These are phyloP conservation scores for Deroptyus accipitrinus DNA, from an alignment of 2,113 vertebrate species.

Conservation along the genomic window DNA sequence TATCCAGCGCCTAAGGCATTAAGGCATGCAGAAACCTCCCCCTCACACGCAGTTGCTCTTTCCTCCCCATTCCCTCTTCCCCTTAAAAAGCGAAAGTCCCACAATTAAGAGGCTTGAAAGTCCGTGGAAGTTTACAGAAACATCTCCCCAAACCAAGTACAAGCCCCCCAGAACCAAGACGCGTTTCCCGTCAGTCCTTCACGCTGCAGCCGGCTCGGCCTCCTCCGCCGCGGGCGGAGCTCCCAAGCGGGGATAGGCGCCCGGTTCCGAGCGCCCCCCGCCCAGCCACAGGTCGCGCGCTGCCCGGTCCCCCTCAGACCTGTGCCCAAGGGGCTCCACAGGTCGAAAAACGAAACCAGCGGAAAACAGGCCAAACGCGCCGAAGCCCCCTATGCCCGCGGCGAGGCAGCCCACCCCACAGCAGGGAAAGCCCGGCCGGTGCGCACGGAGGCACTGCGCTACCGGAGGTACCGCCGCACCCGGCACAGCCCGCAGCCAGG, in stretches of 20 bases:
- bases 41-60: neutral
- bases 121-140: neutral
- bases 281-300: neutral
- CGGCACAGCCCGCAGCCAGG: neutral
- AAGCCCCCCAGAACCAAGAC: neutral
- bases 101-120: neutral
- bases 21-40: neutral
- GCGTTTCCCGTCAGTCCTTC: neutral
- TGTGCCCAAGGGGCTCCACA: neutral
- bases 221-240: neutral
- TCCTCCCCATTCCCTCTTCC: too few relatives aligned
- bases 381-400: neutral
- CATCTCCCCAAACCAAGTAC: neutral
- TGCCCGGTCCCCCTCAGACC: neutral
- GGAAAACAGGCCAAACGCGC: neutral
- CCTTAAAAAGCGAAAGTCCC: neutral
- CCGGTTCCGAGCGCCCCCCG: too few relatives aligned
- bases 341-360: neutral
- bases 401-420: neutral
- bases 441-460: neutral
- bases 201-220: neutral
- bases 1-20: accelerated
- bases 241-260: neutral
- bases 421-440: neutral
- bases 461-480: neutral